Base-by-base conservation (phyloP, 2,113 vertebrate genomes). In the Sitta europaea region DNA sequence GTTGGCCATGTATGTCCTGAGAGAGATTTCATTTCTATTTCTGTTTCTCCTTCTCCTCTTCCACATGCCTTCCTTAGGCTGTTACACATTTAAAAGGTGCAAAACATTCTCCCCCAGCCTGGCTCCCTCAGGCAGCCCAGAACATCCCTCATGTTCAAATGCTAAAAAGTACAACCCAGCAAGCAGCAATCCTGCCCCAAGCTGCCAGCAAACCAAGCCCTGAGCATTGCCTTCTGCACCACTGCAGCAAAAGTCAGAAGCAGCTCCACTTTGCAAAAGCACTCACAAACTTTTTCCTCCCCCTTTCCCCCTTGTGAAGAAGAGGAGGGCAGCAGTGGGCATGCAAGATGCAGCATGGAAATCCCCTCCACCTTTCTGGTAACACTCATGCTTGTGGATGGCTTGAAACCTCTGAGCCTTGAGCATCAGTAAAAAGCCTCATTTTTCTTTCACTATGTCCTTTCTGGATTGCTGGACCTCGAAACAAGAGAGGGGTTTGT, bases 1-100 rank as follows among this genome's bases (percentile, higher is more conserved):
- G 75, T 94, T 95, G 90, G 92, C 92, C 92, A 48, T 24, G 42
- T 92, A 75, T 90, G 88, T 93, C 97, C 97, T 97, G 96, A 97
- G 97, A 97, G 92, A 97, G 87, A 92, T 94, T 96, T 84, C 25
- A 54, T 35, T 92, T 84, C 72, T 88, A 12, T 86, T 92, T 82
- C 94, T 93, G 38, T 74, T 86, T 40, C 58, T 89, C 62, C 40
- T 80, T 59, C 61, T 89, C 45, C 75, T 88, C 67, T 83, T 70
- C 78, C 79, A 35, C 12, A 1, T 27, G 33, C 57, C 35, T 31
- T 35, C 43, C 71, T 53, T 28, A 65, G 59, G 73, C 83, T 78
- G 31, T 57, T 78, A 57, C 10, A 10, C 33, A 14, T n/a, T 36
- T 42, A 48, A 85, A 87, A 81, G 59, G 31, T 62, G 27, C 63